These are phyloP conservation scores for Psittacula derbiana DNA, from an alignment of 2,797 vertebrate species.

Conservation along the genomic window DNA sequence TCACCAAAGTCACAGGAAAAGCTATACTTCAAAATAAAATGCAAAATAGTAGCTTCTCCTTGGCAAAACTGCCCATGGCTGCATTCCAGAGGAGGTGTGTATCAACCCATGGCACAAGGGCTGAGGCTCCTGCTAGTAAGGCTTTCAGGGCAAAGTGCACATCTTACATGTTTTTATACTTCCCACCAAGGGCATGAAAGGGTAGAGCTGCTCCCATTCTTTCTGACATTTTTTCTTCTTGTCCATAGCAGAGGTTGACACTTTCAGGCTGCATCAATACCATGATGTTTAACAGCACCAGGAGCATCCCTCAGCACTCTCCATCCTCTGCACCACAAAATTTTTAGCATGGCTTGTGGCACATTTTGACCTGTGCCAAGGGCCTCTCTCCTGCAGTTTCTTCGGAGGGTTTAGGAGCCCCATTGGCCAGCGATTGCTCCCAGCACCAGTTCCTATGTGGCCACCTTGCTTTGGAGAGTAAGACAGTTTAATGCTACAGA, in stretches of 20 bases:
- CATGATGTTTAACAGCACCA: background rate
- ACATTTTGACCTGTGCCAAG: background rate
- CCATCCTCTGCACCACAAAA: background rate
- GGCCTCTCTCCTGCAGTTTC: background rate
- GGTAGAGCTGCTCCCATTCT: background rate
- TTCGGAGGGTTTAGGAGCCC: background rate
- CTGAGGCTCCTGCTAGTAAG: background rate
- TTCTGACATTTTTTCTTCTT: background rate
- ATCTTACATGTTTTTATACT: rapidly evolving
- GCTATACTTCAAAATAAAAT: background rate
- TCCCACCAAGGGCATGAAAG: background rate
- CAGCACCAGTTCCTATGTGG: background rate
- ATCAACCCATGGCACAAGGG: background rate
- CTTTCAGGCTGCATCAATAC: background rate
- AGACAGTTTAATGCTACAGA: background rate
- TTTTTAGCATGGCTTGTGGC: background rate
- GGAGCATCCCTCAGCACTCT: background rate
- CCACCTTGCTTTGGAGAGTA: background rate
- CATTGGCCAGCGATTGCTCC: background rate
- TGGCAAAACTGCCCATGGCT: background rate
- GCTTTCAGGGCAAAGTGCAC: background rate
- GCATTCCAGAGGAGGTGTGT: background rate
- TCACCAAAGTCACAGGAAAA: background rate
- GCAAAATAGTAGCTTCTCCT: background rate
- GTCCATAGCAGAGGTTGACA: background rate